Evolutionary conservation across 2,888 invertebrate genomes (phyloP), one percentile per base, ranked within the genome.

Genomic region (Callosobruchus maculatus): DNA sequence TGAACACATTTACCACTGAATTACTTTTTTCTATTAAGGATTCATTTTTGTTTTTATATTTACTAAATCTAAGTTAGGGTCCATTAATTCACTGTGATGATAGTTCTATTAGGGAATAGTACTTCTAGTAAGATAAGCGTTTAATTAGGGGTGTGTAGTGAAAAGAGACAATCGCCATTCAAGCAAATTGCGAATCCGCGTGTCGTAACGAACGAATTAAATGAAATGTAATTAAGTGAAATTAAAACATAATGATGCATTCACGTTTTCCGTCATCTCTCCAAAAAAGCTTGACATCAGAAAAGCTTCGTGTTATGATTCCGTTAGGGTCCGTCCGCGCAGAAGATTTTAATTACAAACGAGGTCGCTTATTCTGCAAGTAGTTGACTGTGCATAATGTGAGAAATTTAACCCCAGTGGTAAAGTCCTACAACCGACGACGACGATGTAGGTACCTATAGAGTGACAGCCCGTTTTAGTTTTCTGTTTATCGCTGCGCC

Each of bases 261-360:
- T 76, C 70, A 74, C 70, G 71, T 71, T 72, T 73, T 70, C 70
- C 67, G 71, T 68, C 72, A 72, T 26, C 26, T 49, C 13, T 72
- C 71, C 26, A 67, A 70, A 69, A 71, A 74, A 74, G 72, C 72
- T 72, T 74, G 74, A 74, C 74, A 70, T 73, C 73, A 71, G 73
- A 73, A 77, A 75, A 76, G 75, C 73, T 74, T 75, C 77, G 73
- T 76, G 74, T 77, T 79, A 76, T 79, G 74, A 76, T 77, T 80
- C 79, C 80, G 75, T 79, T 80, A 75, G 49, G 49, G 5, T 5
- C 49, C 82, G 80, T 81, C 79, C 81, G 80, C 79, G 81, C 82
- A 79, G 81, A 83, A 83, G 81, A 83, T 83, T 83, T 83, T 83
- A 83, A 83, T 83, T 83, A 83, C 82, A 78, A 81, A 80, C 78